phyloP scores from a whole-genome alignment of 2,113 vertebrate genomes.

The Cettia cetti region DNA sequence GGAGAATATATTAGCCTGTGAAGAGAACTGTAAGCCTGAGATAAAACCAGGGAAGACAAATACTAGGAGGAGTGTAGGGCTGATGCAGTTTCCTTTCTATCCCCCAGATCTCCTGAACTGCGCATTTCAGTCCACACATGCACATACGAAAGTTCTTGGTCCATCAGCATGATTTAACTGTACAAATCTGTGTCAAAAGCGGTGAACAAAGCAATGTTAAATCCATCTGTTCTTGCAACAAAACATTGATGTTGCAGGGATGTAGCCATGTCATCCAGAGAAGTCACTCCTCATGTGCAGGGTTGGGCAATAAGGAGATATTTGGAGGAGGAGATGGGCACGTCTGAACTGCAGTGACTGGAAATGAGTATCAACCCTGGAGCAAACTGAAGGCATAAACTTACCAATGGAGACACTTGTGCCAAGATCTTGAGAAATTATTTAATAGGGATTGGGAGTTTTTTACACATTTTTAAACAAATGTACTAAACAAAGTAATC shows the following conservation, averaged over 20 bases:
- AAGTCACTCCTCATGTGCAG: rapidly evolving
- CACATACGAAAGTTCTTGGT: not conserved
- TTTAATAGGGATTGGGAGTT: not conserved
- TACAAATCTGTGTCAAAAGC: not conserved
- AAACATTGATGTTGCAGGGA: not conserved
- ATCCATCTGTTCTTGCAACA: not conserved
- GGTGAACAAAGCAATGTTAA: not conserved
- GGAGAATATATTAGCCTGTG: not conserved
- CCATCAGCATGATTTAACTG: not conserved
- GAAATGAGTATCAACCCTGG: not conserved
- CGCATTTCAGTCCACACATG: rapidly evolving
- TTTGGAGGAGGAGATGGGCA: not conserved
- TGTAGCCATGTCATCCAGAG: not conserved
- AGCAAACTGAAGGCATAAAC: not conserved
- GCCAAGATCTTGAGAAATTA: not conserved
- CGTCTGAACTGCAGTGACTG: not conserved
- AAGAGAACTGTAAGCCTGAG: not conserved
- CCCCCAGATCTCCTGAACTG: not conserved
- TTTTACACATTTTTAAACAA: not conserved
- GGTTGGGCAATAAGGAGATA: not conserved
- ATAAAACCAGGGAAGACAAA: not conserved
- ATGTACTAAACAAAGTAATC: not conserved
- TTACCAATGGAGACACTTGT: not conserved
- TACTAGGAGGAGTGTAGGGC: not conserved
- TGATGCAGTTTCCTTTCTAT: not conserved